A percentile compares a stretch with the other conserved stretches of the same genome.
phyloP scores from a whole-genome alignment of 2,888 invertebrate species.

The Aquatica leii region DNA sequence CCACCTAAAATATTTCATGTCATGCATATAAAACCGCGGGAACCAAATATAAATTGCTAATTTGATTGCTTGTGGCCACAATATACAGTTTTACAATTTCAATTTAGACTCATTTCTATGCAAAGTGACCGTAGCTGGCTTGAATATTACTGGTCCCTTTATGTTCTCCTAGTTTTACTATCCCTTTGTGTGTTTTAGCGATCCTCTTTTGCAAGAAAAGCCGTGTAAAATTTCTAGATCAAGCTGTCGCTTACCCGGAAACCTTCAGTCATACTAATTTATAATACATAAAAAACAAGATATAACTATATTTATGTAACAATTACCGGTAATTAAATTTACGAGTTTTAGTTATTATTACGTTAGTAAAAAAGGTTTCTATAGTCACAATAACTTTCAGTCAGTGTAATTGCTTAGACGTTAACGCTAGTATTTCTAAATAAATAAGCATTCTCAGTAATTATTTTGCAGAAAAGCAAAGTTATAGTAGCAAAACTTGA shows the following conservation, averaged over 20 bases:
- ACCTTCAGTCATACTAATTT: slow-evolving; percentile 28
- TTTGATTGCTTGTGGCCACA: slow-evolving; percentile 51
- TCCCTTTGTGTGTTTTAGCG: slow-evolving; percentile 45
- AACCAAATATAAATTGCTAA: slow-evolving; percentile 49
- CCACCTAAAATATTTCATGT: slow-evolving; percentile 34
- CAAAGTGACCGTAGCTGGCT: slow-evolving; percentile 54
- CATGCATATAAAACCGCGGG: slow-evolving; percentile 43
- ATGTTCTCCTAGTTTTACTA: slow-evolving; percentile 50
- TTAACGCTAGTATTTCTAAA: slow-evolving; percentile 30
- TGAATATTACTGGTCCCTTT: slow-evolving; percentile 51
- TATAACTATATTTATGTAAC: neutral
- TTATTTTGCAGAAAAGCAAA: slow-evolving; percentile 33
- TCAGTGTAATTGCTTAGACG: slow-evolving; percentile 22
- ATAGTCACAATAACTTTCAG: slow-evolving; percentile 26
- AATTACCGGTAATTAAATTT: too few species aligned
- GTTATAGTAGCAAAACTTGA: slow-evolving; percentile 32
- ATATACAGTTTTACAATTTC: slow-evolving; percentile 55
- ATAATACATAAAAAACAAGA: neutral
- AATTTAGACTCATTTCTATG: slow-evolving; percentile 57
- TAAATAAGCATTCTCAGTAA: slow-evolving; percentile 34
- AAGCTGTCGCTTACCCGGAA: slow-evolving; percentile 36
- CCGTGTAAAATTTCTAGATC: slow-evolving; percentile 36
- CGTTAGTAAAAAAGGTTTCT: too few species aligned
- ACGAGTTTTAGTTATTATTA: too few species aligned
- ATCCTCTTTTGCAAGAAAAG: slow-evolving; percentile 33